Base-by-base conservation (phyloP, 2,797 vertebrate genomes). In the Trematomus bernacchii region DNA sequence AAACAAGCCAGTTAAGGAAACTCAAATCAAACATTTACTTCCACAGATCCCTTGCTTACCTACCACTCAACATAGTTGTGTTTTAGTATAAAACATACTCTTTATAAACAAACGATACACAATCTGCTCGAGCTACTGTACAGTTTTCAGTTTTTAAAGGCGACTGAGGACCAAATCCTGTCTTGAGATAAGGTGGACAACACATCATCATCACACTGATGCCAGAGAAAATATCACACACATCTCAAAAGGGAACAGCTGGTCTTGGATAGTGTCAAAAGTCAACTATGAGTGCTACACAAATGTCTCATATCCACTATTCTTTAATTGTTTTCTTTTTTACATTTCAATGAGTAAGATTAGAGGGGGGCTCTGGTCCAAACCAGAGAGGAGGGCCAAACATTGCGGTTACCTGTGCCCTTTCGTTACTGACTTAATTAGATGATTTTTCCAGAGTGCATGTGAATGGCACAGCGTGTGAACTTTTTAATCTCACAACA, bases 51-150 rank as follows among this genome's bases (percentile, higher is more conserved):
- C 90, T 91, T 91, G 89, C 91, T 91, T 71, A 91, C 86, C 94
- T 93, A 94, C 89, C 93, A 95, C 90, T 80, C 92, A 84, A 95
- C 94, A 88, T 91, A 85, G 89, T 85, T 88, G 82, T 92, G 93
- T 93, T 95, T 95, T 95, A 95, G 94, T 95, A 94, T 94, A 96
- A 96, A 96, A 95, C 94, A 96, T 95, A 96, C 92, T 96, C 93
- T 92, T 96, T 96, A 96, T 95, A 95, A 97, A 96, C 94, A 95
- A 95, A 96, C 93, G 92, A 93, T 96, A 96, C 96, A 88, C 95
- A 94, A 94, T 94, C 94, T 95, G 92, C 79, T 92, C 94, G 91
- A 88, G 92, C 93, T 95, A 95, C 91, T 95, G 92, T 95, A 96
- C 93, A 95, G 69, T 89, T 83, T 93, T 91, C 85, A 82, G 72